phyloP scores from a whole-genome alignment of 1,140 invertebrate species.

The Triops longicaudatus region DNA sequence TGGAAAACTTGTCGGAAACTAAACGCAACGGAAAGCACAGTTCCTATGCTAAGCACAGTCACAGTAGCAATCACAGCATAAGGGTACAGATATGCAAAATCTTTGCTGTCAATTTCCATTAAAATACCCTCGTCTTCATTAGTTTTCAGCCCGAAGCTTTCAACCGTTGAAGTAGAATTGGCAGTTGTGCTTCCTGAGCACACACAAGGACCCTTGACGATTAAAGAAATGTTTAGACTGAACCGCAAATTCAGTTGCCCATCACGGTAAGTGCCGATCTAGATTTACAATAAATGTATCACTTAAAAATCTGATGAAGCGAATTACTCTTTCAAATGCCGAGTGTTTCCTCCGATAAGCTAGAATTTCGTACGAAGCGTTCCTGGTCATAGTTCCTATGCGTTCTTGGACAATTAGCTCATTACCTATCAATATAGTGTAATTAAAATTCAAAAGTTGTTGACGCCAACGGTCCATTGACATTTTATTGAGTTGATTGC shows the following conservation, averaged over 20 bases:
- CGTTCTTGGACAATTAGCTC: not conserved
- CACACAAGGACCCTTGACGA: not conserved
- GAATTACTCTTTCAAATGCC: not conserved
- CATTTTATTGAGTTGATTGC: not conserved
- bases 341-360: not conserved
- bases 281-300: not conserved
- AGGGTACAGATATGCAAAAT: not conserved
- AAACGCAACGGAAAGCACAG: not conserved
- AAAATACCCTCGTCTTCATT: not conserved
- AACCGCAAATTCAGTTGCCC: not conserved
- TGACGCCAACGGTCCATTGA: not conserved
- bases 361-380: not conserved
- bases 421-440: not conserved
- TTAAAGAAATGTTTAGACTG: not conserved
- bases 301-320: no score
- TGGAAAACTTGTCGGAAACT: conserved; percentile 4
- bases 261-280: not conserved
- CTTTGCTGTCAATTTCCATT: not conserved
- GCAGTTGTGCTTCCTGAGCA: not conserved
- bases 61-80: not conserved
- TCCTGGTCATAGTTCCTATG: not conserved
- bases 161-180: not conserved
- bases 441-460: not conserved
- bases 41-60: not conserved
- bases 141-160: not conserved